These are phyloP conservation scores for Palythoa grandiflora DNA, from an alignment of 92 coral and sea anemone species.

Conservation along the genomic window DNA sequence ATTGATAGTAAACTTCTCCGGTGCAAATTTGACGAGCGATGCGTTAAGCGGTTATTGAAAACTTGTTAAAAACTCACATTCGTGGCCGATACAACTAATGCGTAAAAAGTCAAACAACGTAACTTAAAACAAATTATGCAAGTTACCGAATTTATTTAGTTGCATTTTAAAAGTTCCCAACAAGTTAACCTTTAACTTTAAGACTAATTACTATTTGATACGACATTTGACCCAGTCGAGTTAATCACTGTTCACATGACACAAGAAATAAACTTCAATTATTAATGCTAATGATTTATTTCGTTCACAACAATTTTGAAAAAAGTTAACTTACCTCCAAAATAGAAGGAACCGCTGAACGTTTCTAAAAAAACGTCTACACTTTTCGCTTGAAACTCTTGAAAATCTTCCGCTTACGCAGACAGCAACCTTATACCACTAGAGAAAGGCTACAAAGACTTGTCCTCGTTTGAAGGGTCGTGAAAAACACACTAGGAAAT, in stretches of 20 bases:
- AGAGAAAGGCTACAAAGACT: conserved; percentile 7
- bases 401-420: background rate
- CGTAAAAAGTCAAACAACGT: too few relatives aligned
- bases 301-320: background rate
- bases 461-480: background rate
- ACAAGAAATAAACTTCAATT: background rate
- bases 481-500: background rate
- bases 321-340: background rate
- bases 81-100: too few relatives aligned
- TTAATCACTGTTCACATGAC: conserved; percentile 10
- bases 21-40: too few relatives aligned
- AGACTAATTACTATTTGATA: background rate
- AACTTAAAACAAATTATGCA: too few relatives aligned
- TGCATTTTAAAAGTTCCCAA: background rate
- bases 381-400: background rate
- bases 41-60: too few relatives aligned
- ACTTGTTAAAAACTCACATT: too few relatives aligned
- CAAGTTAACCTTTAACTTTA: too few relatives aligned
- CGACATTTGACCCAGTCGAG: too few relatives aligned
- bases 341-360: conserved; percentile 1
- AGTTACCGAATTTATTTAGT: background rate
- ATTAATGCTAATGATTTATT: background rate
- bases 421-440: conserved; percentile 2
- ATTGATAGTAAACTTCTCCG: too few relatives aligned
- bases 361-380: conserved; percentile 9